These are phyloP conservation scores for Theonella swinhoei DNA, from an alignment of 37 sponge, comb jelly and placozoan species.

Conservation along the genomic window DNA sequence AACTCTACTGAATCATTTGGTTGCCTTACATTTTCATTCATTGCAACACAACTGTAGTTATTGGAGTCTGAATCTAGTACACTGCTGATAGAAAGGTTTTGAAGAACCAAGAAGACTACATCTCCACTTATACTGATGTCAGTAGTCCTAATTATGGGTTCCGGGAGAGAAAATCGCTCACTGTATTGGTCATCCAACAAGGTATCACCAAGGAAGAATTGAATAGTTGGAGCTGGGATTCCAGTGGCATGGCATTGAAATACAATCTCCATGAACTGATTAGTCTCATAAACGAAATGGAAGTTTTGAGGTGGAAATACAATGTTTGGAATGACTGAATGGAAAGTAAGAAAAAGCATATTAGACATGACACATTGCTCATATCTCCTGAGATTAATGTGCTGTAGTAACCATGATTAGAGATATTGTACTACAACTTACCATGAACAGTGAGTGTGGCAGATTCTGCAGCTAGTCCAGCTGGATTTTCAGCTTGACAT, in stretches of 20 bases:
- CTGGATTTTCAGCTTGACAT: conserved; percentile 45
- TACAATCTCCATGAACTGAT: conserved; percentile 8
- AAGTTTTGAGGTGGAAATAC: not conserved
- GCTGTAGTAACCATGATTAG: too few relatives aligned
- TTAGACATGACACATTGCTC: too few relatives aligned
- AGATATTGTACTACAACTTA: conserved; percentile 15
- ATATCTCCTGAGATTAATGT: too few relatives aligned
- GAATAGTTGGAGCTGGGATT: conserved; percentile 53
- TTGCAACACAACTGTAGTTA: conserved; percentile 54
- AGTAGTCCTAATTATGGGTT: not conserved
- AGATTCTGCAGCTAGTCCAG: not conserved
- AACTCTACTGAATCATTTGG: conserved; percentile 5
- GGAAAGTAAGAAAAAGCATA: not conserved
- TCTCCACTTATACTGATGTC: not conserved
- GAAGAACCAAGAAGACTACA: not conserved
- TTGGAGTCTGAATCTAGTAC: conserved; percentile 52
- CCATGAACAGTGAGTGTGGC: conserved; percentile 55
- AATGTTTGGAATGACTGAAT: conserved; percentile 12
- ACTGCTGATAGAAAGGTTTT: not conserved
- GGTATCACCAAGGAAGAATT: not conserved
- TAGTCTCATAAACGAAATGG: conserved; percentile 12
- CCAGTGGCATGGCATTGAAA: conserved; percentile 60
- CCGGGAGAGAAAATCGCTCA: not conserved
- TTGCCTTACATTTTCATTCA: conserved; percentile 28
- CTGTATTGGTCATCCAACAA: not conserved